Evolutionary conservation across 2,113 vertebrate genomes (phyloP).

Genomic region (Oxyura jamaicensis): DNA sequence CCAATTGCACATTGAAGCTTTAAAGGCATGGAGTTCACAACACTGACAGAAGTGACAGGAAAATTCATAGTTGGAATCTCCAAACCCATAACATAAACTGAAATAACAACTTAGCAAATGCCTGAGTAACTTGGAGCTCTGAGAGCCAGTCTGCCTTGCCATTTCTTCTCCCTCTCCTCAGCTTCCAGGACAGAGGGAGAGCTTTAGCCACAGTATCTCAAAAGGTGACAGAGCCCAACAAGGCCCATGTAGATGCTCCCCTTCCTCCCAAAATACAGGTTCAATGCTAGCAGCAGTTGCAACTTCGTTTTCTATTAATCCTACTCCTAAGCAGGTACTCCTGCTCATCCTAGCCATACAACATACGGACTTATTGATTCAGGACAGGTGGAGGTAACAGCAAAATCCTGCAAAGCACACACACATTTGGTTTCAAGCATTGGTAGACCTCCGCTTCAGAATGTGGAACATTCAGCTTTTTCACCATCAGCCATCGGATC

Average conservation of each 20-base stretch:
- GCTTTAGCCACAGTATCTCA: neutral
- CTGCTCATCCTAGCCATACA: neutral
- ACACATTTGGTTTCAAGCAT: accelerated
- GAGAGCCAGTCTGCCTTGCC: neutral
- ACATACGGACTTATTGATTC: neutral
- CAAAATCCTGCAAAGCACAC: neutral
- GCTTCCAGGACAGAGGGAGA: neutral
- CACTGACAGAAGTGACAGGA: neutral
- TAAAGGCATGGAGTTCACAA: neutral
- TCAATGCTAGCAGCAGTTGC: neutral
- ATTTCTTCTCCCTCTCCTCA: neutral
- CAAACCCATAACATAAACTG: neutral
- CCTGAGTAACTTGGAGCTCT: neutral
- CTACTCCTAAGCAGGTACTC: neutral
- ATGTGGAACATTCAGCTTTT: neutral
- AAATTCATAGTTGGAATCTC: neutral
- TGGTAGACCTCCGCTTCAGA: neutral
- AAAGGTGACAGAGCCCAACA: neutral
- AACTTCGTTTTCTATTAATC: neutral
- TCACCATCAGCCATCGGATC: neutral
- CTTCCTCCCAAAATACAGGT: neutral
- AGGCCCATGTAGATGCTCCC: neutral
- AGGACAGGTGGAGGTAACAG: neutral
- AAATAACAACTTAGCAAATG: neutral
- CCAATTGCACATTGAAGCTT: neutral